Evolutionary conservation across 2,888 invertebrate species (phyloP).

Genomic region (Osmoderma eremita): DNA sequence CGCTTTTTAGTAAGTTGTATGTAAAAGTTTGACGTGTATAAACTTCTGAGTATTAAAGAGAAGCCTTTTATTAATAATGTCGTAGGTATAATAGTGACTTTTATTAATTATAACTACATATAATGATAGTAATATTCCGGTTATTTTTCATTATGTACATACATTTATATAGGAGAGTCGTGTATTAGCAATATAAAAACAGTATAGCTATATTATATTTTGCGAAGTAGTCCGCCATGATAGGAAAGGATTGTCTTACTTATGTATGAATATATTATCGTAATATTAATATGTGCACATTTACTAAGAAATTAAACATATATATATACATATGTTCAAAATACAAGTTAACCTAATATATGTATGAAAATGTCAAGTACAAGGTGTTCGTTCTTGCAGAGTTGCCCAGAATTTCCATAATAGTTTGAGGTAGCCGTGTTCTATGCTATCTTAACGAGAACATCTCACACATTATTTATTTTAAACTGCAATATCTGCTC

Average conservation of each 20-base stretch:
- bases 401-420: too few species aligned
- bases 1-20: conserved; percentile 27
- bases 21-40: neutral
- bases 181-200: conserved; percentile 66
- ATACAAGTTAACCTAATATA: neutral
- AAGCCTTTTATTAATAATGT: conserved; percentile 37
- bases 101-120: conserved; percentile 32
- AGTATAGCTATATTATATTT: conserved; percentile 51
- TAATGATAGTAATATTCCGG: conserved; percentile 2
- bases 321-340: neutral
- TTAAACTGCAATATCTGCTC: too few species aligned
- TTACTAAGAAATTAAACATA: conserved; percentile 3
- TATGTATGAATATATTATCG: conserved; percentile 25
- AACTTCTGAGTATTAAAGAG: conserved; percentile 3
- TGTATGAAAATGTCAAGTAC: too few species aligned
- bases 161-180: conserved; percentile 60
- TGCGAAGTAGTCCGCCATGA: conserved; percentile 43
- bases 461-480: too few species aligned
- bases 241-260: conserved; percentile 43
- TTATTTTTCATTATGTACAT: conserved; percentile 55
- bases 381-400: too few species aligned
- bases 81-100: conserved; percentile 18
- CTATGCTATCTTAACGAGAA: too few species aligned
- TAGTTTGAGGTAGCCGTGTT: too few species aligned
- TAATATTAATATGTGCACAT: conserved; percentile 7